phyloP scores from a whole-genome alignment of 2,113 vertebrate genomes.

The Amphiprion ocellaris region DNA sequence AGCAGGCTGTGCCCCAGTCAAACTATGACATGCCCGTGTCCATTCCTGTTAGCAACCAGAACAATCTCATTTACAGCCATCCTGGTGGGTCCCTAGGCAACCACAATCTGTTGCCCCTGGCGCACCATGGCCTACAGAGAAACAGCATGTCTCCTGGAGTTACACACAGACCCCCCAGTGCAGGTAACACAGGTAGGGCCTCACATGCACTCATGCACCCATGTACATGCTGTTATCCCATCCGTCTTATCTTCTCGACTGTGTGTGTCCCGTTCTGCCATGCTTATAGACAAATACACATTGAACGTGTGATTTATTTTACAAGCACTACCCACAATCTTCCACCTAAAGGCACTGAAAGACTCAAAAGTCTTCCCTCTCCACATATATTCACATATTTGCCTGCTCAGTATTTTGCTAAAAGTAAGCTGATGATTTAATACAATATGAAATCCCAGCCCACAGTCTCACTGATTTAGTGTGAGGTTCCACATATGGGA shows the following conservation, averaged over 20 bases:
- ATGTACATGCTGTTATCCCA: conserved; percentile 49
- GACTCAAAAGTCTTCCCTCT: conserved; percentile 17
- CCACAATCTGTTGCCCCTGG: conserved; percentile 96
- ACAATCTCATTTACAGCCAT: conserved; percentile 96
- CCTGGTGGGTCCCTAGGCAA: conserved; percentile 95
- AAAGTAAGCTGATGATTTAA: conserved; percentile 53
- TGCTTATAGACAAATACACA: conserved; percentile 46
- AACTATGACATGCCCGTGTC: conserved; percentile 99
- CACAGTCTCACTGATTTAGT: conserved; percentile 52
- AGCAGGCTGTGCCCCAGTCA: conserved; percentile 95
- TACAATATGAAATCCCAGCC: conserved; percentile 40
- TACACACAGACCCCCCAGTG: conserved; percentile 98
- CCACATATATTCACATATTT: conserved; percentile 31
- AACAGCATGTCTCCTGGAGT: conserved; percentile 99
- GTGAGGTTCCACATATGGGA: conserved; percentile 47
- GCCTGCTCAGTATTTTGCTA: conserved; percentile 42
- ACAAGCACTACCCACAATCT: conserved; percentile 39
- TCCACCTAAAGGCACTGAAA: conserved; percentile 50
- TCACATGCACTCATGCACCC: conserved; percentile 44
- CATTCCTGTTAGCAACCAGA: conserved; percentile 98
- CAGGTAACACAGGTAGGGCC: conserved; percentile 91
- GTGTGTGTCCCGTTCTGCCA: conserved; percentile 32
- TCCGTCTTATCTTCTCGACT: conserved; percentile 29
- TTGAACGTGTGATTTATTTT: conserved; percentile 35
- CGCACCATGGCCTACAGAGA: conserved; percentile 97